These are phyloP conservation scores for Apamea crenata DNA, from an alignment of 2,888 invertebrate genomes.

Conservation along the genomic window DNA sequence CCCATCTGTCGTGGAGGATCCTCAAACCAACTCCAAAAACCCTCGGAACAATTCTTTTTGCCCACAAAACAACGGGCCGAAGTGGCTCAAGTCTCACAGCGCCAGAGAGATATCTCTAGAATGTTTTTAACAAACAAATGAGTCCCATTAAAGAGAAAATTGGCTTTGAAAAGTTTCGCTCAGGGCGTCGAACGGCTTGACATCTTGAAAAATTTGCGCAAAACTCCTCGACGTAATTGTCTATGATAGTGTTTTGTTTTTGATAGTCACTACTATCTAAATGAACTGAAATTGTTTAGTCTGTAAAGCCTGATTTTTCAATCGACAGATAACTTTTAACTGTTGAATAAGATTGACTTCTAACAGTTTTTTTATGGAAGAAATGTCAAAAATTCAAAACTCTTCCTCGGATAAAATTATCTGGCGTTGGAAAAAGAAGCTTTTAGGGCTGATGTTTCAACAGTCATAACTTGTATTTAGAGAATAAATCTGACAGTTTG, in stretches of 20 bases:
- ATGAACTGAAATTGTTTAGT: background rate
- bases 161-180: slow-evolving; percentile 79
- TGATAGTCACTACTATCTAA: slow-evolving; percentile 16
- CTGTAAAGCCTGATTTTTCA: background rate
- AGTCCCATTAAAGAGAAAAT: slow-evolving; percentile 83
- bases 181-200: slow-evolving; percentile 66
- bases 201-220: slow-evolving; percentile 80
- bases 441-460: too few species aligned
- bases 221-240: slow-evolving; percentile 66
- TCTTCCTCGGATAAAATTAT: too few species aligned
- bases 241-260: slow-evolving; percentile 66
- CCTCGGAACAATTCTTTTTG: slow-evolving; percentile 42
- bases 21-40: slow-evolving; percentile 24
- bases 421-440: too few species aligned
- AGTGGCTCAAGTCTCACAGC: slow-evolving; percentile 52
- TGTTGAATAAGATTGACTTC: too few species aligned
- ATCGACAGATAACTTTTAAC: too few species aligned
- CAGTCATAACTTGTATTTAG: too few species aligned
- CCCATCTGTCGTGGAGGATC: slow-evolving; percentile 6
- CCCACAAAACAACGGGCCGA: slow-evolving; percentile 36
- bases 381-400: too few species aligned
- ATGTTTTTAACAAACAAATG: slow-evolving; percentile 83
- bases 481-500: too few species aligned
- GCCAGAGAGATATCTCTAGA: slow-evolving; percentile 65
- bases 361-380: too few species aligned